A percentile compares a stretch with the other conserved stretches of the same genome.
Conservation (phyloP, 2,113 vertebrate genomes). For the Heterochromis multidens region DNA sequence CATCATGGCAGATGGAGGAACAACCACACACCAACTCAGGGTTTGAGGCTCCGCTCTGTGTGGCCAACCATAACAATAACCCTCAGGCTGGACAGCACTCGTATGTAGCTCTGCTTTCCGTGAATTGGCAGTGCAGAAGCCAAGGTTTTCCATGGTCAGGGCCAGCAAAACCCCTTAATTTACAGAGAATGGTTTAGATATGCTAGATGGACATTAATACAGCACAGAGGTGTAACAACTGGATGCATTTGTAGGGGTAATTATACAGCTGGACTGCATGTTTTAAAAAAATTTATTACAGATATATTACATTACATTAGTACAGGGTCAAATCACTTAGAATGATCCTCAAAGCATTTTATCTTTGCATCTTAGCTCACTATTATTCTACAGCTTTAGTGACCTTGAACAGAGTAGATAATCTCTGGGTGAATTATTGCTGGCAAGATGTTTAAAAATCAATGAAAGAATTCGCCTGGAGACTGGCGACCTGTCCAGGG, state of each 20-base stretch:
- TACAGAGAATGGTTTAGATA: not conserved
- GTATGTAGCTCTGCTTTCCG: too few relatives aligned
- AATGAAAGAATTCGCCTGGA: not conserved
- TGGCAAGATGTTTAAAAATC: not conserved
- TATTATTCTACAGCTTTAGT: not conserved
- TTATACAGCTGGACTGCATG: not conserved
- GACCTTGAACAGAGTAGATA: not conserved
- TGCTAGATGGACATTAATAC: not conserved
- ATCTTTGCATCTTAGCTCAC: not conserved
- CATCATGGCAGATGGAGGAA: constrained; percentile 53
- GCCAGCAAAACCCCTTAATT: constrained; percentile 9
- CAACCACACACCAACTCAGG: constrained; percentile 50
- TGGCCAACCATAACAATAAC: constrained; percentile 71
- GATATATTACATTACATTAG: not conserved
- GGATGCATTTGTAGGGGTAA: not conserved
- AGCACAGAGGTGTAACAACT: not conserved
- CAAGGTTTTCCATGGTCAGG: constrained; percentile 47
- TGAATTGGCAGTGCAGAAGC: constrained; percentile 29
- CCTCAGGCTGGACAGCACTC: constrained; percentile 22
- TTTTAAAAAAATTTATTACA: not conserved
- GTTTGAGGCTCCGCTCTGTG: constrained; percentile 37
- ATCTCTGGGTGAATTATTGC: not conserved
- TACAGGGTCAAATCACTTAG: not conserved
- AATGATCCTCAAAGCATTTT: not conserved
- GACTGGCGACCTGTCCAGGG: too few relatives aligned